Conservation (phyloP, 1,140 invertebrate species). For the Ostrea edulis region DNA sequence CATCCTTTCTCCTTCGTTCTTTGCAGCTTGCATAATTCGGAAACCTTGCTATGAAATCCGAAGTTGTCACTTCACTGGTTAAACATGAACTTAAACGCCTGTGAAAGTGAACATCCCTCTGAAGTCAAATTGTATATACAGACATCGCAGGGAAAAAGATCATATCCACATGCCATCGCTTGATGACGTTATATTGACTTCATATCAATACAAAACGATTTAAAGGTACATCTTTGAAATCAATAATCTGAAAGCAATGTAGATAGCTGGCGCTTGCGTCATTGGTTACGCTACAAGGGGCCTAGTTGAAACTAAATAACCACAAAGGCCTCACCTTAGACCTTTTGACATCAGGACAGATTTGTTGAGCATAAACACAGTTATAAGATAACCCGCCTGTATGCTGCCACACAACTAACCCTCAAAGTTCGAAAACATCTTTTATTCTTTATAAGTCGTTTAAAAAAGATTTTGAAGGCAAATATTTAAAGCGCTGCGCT, state of each 20-base stretch:
- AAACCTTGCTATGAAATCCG: too few relatives aligned
- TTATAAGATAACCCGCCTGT: neutral
- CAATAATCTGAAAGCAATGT: neutral
- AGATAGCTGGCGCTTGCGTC: neutral
- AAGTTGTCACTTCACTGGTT: too few relatives aligned
- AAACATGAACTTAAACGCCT: too few relatives aligned
- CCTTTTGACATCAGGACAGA: neutral
- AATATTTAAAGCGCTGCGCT: neutral
- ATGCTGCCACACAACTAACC: neutral
- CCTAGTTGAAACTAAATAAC: neutral
- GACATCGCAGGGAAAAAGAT: too few relatives aligned
- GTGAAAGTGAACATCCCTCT: too few relatives aligned
- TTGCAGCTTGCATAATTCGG: too few relatives aligned
- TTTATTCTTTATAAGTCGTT: neutral
- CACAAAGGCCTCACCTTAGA: neutral
- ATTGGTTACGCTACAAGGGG: constrained; percentile 3
- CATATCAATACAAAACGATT: too few relatives aligned
- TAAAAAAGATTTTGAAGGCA: neutral
- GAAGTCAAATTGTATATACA: too few relatives aligned
- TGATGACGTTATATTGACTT: too few relatives aligned
- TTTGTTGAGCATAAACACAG: neutral
- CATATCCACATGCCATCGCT: too few relatives aligned
- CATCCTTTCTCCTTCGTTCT: too few relatives aligned
- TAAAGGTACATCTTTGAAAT: neutral
- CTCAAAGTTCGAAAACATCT: neutral